A percentile compares a stretch with the other conserved stretches of the same genome.
phyloP scores from a whole-genome alignment of 2,797 vertebrate genomes.

The Pseudotriccus pelzelni region DNA sequence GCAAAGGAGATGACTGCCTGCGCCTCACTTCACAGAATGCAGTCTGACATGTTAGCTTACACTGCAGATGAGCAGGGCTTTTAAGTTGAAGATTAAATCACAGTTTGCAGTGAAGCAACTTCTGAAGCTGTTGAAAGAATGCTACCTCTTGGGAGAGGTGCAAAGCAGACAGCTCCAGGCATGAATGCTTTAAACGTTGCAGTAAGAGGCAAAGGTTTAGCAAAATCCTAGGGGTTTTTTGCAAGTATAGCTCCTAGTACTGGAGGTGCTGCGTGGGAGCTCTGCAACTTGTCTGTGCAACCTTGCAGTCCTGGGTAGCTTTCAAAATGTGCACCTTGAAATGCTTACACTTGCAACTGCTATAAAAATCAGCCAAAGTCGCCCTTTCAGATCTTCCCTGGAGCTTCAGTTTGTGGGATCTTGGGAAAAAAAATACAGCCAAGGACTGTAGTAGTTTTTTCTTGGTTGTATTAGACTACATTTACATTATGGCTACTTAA shows the following conservation, averaged over 20 bases:
- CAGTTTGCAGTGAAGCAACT: background rate
- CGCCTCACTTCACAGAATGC: background rate
- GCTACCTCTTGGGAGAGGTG: background rate
- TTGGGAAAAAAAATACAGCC: background rate
- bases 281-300: background rate
- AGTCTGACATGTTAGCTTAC: slow-evolving; percentile 30
- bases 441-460: background rate
- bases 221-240: background rate
- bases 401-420: background rate
- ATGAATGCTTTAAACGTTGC: accelerated
- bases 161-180: background rate
- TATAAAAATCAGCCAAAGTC: background rate
- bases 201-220: background rate
- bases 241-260: background rate
- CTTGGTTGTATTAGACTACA: background rate
- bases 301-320: background rate
- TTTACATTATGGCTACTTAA: background rate
- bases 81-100: background rate
- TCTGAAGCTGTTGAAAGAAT: background rate
- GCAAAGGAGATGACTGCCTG: background rate
- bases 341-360: background rate
- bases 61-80: background rate
- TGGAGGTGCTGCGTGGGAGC: background rate
- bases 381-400: background rate
- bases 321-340: background rate